These are phyloP conservation scores for Hoplostethus mediterraneus DNA, from an alignment of 2,797 vertebrate genomes.

Conservation along the genomic window DNA sequence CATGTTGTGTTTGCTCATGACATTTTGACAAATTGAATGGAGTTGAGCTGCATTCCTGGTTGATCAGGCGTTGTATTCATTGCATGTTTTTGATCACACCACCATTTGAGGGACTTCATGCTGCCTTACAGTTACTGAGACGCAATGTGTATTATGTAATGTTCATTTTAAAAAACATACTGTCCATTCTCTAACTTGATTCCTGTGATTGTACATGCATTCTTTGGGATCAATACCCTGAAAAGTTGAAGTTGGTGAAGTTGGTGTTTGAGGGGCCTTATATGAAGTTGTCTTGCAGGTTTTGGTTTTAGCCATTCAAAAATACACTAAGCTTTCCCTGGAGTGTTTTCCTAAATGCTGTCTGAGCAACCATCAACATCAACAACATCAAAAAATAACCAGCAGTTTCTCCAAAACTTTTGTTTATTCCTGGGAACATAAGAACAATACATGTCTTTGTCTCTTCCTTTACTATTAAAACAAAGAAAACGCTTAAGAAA, in stretches of 20 bases:
- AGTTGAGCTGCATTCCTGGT: constrained; percentile 7
- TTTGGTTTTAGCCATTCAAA: background rate
- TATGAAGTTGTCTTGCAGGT: background rate
- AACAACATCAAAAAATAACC: background rate
- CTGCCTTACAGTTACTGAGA: too few species aligned
- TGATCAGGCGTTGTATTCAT: too few species aligned
- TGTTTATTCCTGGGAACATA: background rate
- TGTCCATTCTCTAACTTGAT: too few species aligned
- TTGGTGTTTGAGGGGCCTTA: background rate
- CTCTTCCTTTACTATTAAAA: constrained; percentile 49
- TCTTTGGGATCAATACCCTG: background rate
- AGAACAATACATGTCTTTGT: background rate
- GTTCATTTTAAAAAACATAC: background rate
- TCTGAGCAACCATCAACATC: background rate
- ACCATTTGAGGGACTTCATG: too few species aligned
- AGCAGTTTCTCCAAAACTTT: background rate
- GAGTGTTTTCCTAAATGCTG: too few species aligned
- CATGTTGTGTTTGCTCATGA: background rate
- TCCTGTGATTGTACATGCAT: too few species aligned
- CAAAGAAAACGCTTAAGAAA: constrained; percentile 6
- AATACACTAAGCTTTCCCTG: background rate
- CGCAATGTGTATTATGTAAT: background rate
- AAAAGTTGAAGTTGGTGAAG: background rate
- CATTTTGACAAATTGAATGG: background rate
- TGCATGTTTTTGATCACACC: too few species aligned